Base-by-base conservation (phyloP, 2,888 invertebrate genomes). In the Stratiomys singularior region DNA sequence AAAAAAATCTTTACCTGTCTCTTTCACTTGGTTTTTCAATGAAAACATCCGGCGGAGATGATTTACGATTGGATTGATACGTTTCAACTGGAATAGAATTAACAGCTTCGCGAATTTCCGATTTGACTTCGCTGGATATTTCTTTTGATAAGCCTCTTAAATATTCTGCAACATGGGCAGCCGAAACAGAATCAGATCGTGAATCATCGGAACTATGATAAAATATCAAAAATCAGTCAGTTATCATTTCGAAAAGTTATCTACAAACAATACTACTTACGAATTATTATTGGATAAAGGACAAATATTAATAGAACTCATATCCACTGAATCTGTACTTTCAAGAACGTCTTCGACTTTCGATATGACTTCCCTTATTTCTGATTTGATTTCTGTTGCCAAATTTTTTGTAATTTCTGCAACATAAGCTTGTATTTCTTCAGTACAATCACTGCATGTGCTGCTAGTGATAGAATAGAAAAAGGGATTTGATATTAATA, bases 371-470 rank as follows among this genome's bases (percentile, higher is more conserved):
- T 92, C 94, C 5, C 94, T 89, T 56, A 94, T 92, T 88, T 94
- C 94, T 1, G 94, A 94, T 84, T 94, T 94, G 23, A 94, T 93
- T 87, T 94, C 94, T 11, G 93, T 93, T 0, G 94, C 94, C 80
- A 94, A 88, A 87, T 94, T 93, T 86, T 91, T 92, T 3, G 94
- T 93, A 85, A 93, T 91, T 86, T 93, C 93, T 82, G 93, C 92
- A 0, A 94, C 92, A 82, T 94, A 94, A 0, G 93, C 93, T 82
- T 93, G 91, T 30, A 93, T 86, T 82, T 93, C 93, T 81, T 92
- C 92, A 0, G 91, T 87, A 77, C 82, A 85, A 77, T 82, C 81
- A 64, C 81, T 82, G 1, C 88, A 85, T 76, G 91, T 77, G 67
- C 80, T 80, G 60, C 5, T 27, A 52, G 37, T 37, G 5, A 37